Conservation (phyloP, 1,140 invertebrate species). For the Euura lappo region DNA sequence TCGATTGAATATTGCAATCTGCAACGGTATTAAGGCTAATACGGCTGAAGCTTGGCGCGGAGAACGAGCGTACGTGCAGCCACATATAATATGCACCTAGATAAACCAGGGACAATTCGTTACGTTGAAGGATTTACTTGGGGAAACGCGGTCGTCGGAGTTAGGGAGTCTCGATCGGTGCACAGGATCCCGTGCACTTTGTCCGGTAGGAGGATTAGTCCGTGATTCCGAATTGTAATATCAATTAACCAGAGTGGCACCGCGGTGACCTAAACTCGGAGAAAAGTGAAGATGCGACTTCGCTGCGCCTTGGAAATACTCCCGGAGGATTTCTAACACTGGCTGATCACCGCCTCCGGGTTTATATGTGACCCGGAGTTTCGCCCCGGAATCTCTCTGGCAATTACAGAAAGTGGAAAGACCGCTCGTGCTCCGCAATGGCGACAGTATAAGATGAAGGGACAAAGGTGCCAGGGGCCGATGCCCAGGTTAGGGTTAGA, state of each 20-base stretch:
- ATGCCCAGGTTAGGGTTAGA: slow-evolving; percentile 20
- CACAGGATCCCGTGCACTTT: neutral
- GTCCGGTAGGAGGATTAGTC: neutral
- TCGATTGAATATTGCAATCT: slow-evolving; percentile 4
- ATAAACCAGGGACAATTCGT: slow-evolving; percentile 5
- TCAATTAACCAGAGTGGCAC: neutral
- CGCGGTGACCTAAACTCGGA: no score
- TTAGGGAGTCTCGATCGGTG: neutral
- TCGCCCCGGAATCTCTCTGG: slow-evolving; percentile 44
- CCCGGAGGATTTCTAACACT: neutral
- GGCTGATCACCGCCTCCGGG: neutral
- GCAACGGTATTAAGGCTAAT: slow-evolving; percentile 5
- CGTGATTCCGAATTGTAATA: neutral
- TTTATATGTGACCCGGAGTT: neutral
- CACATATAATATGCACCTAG: neutral
- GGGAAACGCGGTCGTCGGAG: neutral
- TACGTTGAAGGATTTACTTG: slow-evolving; percentile 1
- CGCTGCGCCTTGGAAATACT: neutral
- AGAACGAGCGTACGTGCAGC: neutral
- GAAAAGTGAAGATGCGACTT: no score
- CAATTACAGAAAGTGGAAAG: slow-evolving; percentile 47
- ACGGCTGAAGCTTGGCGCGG: neutral
- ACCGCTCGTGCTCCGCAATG: slow-evolving; percentile 12
- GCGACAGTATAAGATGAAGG: slow-evolving; percentile 1
- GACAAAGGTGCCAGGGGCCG: neutral